Percentiles rank a stretch among this genome's conserved stretches.
Evolutionary conservation across 1,140 invertebrate species (phyloP).

Genomic region (Protaetia brevitarsis): DNA sequence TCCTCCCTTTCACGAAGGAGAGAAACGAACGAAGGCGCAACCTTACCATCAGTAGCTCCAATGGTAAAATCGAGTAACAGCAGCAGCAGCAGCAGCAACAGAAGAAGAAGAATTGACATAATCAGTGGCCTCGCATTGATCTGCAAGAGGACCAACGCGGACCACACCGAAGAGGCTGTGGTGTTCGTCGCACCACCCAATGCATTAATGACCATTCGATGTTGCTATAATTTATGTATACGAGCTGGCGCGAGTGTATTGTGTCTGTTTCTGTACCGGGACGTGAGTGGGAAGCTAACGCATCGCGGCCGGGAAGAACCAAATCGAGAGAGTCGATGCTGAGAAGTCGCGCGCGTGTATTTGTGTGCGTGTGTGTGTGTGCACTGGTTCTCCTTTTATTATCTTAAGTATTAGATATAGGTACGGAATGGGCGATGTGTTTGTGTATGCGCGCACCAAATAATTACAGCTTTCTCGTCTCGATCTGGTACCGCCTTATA

Average conservation of each 20-base stretch:
- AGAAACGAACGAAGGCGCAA: neutral
- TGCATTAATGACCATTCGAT: slow-evolving; percentile 44
- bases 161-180: slow-evolving; percentile 31
- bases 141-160: slow-evolving; percentile 20
- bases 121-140: neutral
- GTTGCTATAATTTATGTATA: slow-evolving; percentile 43
- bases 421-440: slow-evolving; percentile 22
- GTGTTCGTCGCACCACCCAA: slow-evolving; percentile 34
- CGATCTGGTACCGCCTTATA: neutral
- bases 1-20: no score
- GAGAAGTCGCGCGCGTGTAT: no score
- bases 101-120: slow-evolving; percentile 11
- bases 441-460: slow-evolving; percentile 11
- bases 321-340: no score
- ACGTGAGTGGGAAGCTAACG: no score
- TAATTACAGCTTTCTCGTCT: slow-evolving; percentile 5
- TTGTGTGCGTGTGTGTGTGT: no score
- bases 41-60: neutral
- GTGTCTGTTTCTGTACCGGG: no score
- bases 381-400: slow-evolving; percentile 35
- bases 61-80: neutral
- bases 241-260: no score
- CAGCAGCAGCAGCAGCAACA: neutral
- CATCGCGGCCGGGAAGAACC: no score
- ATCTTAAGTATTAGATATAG: slow-evolving; percentile 41